Conservation (phyloP, 2,113 vertebrate species). For the Aptenodytes forsteri region DNA sequence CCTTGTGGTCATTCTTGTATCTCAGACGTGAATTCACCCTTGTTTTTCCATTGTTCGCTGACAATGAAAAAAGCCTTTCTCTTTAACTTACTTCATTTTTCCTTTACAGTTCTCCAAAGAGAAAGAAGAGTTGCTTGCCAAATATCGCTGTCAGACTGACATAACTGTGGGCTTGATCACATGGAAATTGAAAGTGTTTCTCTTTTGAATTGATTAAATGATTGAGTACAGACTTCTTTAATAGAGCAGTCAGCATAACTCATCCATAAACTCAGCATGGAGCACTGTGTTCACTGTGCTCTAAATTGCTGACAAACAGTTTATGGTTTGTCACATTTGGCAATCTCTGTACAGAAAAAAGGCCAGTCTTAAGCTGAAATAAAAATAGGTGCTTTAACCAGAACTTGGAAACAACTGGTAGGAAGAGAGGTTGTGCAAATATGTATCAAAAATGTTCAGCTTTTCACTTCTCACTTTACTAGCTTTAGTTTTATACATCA, state of each 20-base stretch:
- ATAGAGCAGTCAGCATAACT: slow-evolving; percentile 23
- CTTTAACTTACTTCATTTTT: not conserved
- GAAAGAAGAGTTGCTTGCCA: slow-evolving; percentile 15
- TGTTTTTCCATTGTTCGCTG: not conserved
- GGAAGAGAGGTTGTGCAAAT: not conserved
- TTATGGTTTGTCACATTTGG: slow-evolving; percentile 43
- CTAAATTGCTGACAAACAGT: slow-evolving; percentile 50
- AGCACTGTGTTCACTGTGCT: not conserved
- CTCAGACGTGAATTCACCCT: not conserved
- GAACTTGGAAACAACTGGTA: not conserved
- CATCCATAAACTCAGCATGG: slow-evolving; percentile 22
- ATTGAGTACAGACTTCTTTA: slow-evolving; percentile 18
- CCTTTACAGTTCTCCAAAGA: not conserved
- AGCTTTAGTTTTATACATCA: not conserved
- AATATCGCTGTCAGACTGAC: not conserved
- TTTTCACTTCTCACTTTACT: not conserved
- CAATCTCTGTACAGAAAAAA: slow-evolving; percentile 6
- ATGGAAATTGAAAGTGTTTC: slow-evolving; percentile 45
- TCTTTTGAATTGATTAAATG: slow-evolving; percentile 45
- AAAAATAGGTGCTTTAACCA: slow-evolving; percentile 46
- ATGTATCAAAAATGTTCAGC: not conserved
- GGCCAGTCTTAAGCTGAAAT: not conserved
- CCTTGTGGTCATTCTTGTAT: not conserved
- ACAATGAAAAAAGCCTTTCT: not conserved
- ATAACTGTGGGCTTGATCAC: slow-evolving; percentile 6